phyloP scores from a whole-genome alignment of 2,888 invertebrate species.

The Odontocolon sp. region DNA sequence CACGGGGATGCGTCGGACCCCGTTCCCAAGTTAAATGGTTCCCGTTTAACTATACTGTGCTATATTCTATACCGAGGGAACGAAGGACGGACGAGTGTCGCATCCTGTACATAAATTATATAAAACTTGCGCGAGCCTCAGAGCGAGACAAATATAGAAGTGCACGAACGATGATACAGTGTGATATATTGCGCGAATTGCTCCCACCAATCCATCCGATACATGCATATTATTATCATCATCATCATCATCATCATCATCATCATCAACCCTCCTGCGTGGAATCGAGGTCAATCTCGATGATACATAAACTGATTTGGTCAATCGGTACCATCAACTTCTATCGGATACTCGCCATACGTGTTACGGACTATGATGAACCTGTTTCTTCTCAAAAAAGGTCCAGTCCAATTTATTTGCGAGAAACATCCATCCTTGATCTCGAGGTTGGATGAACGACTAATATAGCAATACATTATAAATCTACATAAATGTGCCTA shows the following conservation, averaged over 20 bases:
- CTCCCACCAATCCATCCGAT: conserved; percentile 15
- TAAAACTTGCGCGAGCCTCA: conserved; percentile 33
- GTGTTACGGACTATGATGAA: not conserved
- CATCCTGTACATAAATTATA: conserved; percentile 63
- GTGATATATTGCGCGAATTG: conserved; percentile 1
- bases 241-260: conserved; percentile 18
- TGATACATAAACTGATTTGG: conserved; percentile 60
- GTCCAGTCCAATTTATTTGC: conserved; percentile 39
- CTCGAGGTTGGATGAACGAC: conserved; percentile 33
- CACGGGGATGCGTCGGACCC: conserved; percentile 36
- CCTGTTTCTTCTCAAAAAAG: conserved; percentile 27
- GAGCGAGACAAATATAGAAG: not conserved
- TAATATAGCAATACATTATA: conserved; percentile 1
- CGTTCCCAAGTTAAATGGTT: conserved; percentile 56
- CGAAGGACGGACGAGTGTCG: conserved; percentile 52
- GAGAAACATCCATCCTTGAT: conserved; percentile 16
- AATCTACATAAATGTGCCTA: no score
- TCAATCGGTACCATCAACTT: conserved; percentile 54
- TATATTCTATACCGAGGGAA: conserved; percentile 49
- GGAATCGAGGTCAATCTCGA: conserved; percentile 54
- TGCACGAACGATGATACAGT: not conserved
- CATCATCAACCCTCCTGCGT: conserved; percentile 10
- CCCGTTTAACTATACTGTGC: conserved; percentile 56
- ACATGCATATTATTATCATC: no score
- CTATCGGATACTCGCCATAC: not conserved